phyloP scores from a whole-genome alignment of 2,888 invertebrate species.

The Eupithecia tripunctaria region DNA sequence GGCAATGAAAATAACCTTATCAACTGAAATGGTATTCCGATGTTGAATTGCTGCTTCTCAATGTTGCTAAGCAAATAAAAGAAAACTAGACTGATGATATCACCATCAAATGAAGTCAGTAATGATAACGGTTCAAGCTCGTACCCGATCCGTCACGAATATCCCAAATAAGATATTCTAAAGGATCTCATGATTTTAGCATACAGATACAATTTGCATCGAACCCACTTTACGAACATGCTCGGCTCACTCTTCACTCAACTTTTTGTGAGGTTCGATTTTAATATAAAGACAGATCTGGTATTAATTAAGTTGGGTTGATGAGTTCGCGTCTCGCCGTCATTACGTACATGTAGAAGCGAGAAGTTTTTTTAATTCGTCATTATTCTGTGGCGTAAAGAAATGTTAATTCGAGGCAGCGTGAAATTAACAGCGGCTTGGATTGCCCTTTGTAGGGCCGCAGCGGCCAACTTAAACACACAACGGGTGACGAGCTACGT shows the following conservation, averaged over 20 bases:
- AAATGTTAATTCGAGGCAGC: constrained; percentile 85
- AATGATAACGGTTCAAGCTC: constrained; percentile 20
- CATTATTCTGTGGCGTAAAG: constrained; percentile 85
- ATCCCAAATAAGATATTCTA: constrained; percentile 26
- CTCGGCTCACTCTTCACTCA: constrained; percentile 46
- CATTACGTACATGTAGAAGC: constrained; percentile 81
- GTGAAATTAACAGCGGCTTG: constrained; percentile 84
- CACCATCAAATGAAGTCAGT: constrained; percentile 10
- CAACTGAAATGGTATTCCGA: neutral
- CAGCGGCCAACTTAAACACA: constrained; percentile 81
- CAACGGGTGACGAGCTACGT: constrained; percentile 81
- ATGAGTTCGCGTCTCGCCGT: constrained; percentile 77
- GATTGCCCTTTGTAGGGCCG: constrained; percentile 80
- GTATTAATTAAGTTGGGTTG: constrained; percentile 82
- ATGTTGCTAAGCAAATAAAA: neutral
- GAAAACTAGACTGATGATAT: neutral
- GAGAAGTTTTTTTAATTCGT: constrained; percentile 83
- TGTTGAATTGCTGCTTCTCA: neutral
- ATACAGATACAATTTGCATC: constrained; percentile 42
- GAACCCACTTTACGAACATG: constrained; percentile 52
- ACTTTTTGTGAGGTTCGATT: constrained; percentile 68
- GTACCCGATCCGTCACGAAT: constrained; percentile 21
- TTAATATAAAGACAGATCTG: constrained; percentile 83
- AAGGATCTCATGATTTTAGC: constrained; percentile 35
- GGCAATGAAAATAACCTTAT: constrained; percentile 22